phyloP scores from a whole-genome alignment of 2,797 vertebrate genomes.

The Cuniculus paca region DNA sequence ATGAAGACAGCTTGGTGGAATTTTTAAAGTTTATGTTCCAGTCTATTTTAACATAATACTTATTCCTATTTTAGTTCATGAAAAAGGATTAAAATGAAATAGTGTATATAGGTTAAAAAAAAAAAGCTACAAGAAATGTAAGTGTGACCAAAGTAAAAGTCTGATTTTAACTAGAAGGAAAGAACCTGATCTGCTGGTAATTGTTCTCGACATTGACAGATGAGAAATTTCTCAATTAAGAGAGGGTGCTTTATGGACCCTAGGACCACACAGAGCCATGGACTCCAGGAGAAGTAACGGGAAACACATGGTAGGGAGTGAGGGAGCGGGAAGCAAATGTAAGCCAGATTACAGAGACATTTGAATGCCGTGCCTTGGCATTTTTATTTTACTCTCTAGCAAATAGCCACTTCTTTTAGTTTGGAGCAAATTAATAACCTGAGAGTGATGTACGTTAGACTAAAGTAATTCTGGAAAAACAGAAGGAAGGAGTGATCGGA shows the following conservation, averaged over 20 bases:
- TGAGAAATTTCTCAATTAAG: neutral
- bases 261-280: slow-evolving; percentile 45
- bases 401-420: slow-evolving; percentile 18
- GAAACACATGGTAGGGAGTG: neutral
- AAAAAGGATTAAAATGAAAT: neutral
- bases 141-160: neutral
- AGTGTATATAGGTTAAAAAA: neutral
- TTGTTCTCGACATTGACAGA: slow-evolving; percentile 43
- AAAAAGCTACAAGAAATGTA: neutral
- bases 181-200: neutral
- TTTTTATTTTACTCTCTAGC: slow-evolving; percentile 21
- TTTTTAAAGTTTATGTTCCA: slow-evolving; percentile 9
- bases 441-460: neutral
- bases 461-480: slow-evolving; percentile 7
- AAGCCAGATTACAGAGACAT: neutral
- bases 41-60: neutral
- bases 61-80: neutral
- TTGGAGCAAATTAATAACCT: neutral
- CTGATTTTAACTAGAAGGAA: neutral
- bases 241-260: neutral
- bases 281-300: neutral
- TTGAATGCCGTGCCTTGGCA: neutral
- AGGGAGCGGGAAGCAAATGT: neutral
- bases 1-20: neutral
- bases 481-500: neutral